Percentiles rank a stretch among this genome's conserved stretches.
Conservation (phyloP, 2,888 invertebrate species). For the Rambutsinella grinnellia region DNA sequence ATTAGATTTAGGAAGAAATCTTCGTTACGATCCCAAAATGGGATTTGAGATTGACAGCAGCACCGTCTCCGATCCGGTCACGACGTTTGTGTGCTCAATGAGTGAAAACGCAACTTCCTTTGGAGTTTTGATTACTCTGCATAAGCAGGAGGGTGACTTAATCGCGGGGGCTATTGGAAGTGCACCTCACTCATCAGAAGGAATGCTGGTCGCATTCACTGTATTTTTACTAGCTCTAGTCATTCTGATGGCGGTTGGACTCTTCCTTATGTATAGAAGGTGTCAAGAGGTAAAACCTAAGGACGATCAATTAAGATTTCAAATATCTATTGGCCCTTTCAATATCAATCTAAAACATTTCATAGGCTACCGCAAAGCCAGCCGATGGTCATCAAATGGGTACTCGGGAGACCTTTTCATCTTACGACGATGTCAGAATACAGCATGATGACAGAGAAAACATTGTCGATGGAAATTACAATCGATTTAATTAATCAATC, state of each 20-base stretch:
- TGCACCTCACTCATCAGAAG: conserved; percentile 28
- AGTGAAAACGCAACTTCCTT: conserved; percentile 59
- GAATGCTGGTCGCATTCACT: conserved; percentile 54
- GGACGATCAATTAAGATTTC: not conserved
- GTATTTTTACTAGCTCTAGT: conserved; percentile 60
- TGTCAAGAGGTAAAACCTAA: conserved; percentile 52
- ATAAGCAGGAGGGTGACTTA: conserved; percentile 54
- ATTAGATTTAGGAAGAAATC: conserved; percentile 45
- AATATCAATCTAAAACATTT: not conserved
- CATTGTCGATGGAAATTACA: conserved; percentile 60
- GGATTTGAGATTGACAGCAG: conserved; percentile 57
- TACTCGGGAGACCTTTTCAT: conserved; percentile 53
- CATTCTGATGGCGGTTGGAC: conserved; percentile 53
- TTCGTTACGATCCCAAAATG: conserved; percentile 54
- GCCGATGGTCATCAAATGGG: conserved; percentile 60
- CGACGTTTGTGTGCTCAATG: conserved; percentile 61
- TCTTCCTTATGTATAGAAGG: conserved; percentile 57
- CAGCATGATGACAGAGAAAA: conserved; percentile 58
- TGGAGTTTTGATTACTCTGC: conserved; percentile 58
- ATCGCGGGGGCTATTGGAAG: conserved; percentile 47
- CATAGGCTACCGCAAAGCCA: conserved; percentile 47
- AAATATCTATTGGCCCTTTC: not conserved
- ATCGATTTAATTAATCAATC: conserved; percentile 38
- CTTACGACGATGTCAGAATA: conserved; percentile 58
- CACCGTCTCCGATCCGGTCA: conserved; percentile 51